Percentiles rank a stretch among this genome's conserved stretches.
phyloP scores from a whole-genome alignment of 2,888 invertebrate genomes.

The Brachyptera risi region DNA sequence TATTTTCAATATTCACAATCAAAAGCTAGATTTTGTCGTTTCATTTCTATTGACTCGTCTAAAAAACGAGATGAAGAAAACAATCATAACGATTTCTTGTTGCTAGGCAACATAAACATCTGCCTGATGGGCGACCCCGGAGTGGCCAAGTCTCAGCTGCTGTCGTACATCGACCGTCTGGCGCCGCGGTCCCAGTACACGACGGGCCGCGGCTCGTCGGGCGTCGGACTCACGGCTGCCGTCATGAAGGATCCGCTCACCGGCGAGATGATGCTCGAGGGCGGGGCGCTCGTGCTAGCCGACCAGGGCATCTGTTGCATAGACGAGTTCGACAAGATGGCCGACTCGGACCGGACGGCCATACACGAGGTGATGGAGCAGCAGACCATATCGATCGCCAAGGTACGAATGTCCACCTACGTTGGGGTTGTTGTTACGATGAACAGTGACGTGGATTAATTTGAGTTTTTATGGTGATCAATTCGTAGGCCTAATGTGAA shows the following conservation, averaged over 20 bases:
- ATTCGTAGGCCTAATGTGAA: too few species aligned
- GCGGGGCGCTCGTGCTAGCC: conserved; percentile 93
- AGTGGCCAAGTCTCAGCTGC: conserved; percentile 96
- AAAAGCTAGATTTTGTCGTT: too few species aligned
- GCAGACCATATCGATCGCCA: conserved; percentile 98
- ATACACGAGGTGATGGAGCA: conserved; percentile 99
- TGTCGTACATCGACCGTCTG: conserved; percentile 90
- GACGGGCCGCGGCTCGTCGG: conserved; percentile 93
- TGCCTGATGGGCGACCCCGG: conserved; percentile 99
- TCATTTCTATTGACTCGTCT: too few species aligned
- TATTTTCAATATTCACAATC: too few species aligned
- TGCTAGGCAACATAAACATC: conserved; percentile 84
- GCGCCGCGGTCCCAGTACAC: conserved; percentile 94
- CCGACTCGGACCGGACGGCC: conserved; percentile 88
- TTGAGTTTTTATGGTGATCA: too few species aligned
- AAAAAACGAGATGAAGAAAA: too few species aligned
- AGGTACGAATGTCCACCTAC: conserved; percentile 57
- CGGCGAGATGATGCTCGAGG: conserved; percentile 95
- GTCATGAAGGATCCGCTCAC: conserved; percentile 97
- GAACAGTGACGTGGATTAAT: background rate
- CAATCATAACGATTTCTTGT: too few species aligned
- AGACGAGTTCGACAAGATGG: conserved; percentile 99
- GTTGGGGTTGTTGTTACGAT: background rate
- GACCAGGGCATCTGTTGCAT: conserved; percentile 98
- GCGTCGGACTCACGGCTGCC: conserved; percentile 98